These are phyloP conservation scores for Myiagra hebetior DNA, from an alignment of 2,113 vertebrate genomes.

Conservation along the genomic window DNA sequence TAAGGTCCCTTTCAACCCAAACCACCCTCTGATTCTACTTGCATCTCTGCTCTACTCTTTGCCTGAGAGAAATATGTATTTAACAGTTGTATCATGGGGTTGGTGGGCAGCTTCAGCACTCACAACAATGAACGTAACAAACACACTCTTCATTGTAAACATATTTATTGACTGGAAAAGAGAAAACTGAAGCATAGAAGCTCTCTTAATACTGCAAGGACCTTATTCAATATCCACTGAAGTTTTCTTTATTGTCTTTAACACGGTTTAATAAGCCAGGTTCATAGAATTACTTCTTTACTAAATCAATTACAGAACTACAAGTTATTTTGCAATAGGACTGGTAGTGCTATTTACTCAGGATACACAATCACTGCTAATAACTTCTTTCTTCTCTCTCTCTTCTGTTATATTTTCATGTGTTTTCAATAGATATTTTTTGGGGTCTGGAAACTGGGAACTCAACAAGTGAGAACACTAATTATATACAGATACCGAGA, in stretches of 20 bases:
- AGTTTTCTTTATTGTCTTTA: background rate
- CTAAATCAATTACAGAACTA: constrained; percentile 7
- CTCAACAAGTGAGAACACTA: constrained; percentile 3
- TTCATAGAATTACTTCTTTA: constrained; percentile 6
- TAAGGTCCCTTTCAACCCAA: background rate
- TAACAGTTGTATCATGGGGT: rapidly evolving
- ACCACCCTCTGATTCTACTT: background rate
- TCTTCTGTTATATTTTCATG: background rate
- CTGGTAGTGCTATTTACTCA: background rate
- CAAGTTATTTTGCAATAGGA: background rate
- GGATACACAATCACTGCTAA: background rate
- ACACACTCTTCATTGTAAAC: background rate
- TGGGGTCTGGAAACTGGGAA: background rate
- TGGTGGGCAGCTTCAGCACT: background rate
- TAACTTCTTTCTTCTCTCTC: background rate
- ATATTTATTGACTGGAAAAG: background rate
- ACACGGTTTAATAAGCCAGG: background rate
- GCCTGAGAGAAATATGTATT: background rate
- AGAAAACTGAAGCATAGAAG: background rate
- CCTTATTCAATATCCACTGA: background rate
- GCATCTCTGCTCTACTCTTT: background rate
- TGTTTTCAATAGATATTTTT: background rate
- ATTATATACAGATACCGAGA: background rate
- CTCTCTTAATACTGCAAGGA: background rate
- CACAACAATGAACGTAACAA: background rate